Evolutionary conservation across 35 echinoderm and acorn worm genomes (phyloP), one percentile per base, ranked within the genome.

Genomic region (Diadema setosum): DNA sequence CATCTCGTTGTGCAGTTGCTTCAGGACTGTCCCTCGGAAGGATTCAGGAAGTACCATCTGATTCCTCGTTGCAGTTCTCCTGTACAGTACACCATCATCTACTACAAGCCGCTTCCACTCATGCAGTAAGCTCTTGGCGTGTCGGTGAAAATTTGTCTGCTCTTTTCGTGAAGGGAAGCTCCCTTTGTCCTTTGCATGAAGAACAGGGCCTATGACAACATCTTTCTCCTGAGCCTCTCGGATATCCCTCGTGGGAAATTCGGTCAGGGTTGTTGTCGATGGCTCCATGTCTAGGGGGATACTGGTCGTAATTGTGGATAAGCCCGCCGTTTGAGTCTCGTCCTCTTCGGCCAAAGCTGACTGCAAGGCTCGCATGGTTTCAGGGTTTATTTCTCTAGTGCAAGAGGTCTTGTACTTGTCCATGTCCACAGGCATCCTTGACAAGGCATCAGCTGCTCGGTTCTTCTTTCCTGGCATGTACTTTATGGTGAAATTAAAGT

Each of bases 1-100:
- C 92, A 94, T 84, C 7, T 91, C 76, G 32, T 70, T 31, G 60
- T 95, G 88, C 2, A 95, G 83, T 70, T 86, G 32, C 32, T 86
- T 23, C 2, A 36, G 55, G 5, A 85, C 69, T 34, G 45, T 7
- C 27, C 5, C 25, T 39, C 84, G 18, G 1, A 29, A 45, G 2
- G 69, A 18, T 29, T 64, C 45, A 2, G 82, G 93, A 35, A 95
- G 6, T 4, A 84, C 83, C 42, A 86, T 21, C 40, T 95, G 87
- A 11, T 20, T 81, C 34, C 41, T 45, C 2, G 73, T 85, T 42
- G 34, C 60, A 26, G 85, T 88, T 17, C 25, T 52, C 37, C 87
- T 9, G 11, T 44, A n/a, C 11, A 94, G 87, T 18, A 90, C 52
- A 35, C 61, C 75, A 74, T 84, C 45, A 43, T 85, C 46, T 23